Conservation (phyloP, 2,888 invertebrate genomes). For the Chaitophorus viminalis region DNA sequence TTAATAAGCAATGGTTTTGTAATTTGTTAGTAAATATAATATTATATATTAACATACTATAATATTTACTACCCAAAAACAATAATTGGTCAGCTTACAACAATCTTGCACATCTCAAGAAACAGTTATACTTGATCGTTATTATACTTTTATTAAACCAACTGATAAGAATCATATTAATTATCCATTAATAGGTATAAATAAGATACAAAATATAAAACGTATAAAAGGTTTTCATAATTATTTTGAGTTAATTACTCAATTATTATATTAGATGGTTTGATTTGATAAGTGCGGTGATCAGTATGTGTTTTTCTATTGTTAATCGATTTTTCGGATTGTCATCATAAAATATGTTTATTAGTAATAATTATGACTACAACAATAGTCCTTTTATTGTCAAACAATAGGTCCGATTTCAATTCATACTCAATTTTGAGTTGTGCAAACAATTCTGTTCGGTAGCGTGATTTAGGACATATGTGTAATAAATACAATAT, state of each 20-base stretch:
- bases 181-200: background rate
- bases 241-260: background rate
- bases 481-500: conserved; percentile 17
- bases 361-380: conserved; percentile 1
- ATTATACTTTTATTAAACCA: background rate
- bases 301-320: background rate
- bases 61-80: no score
- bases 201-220: background rate
- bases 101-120: no score
- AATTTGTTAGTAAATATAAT: no score
- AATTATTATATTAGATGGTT: background rate
- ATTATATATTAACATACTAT: no score
- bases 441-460: background rate
- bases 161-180: background rate
- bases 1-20: no score
- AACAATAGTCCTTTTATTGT: background rate
- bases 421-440: conserved; percentile 6
- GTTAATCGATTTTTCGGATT: background rate
- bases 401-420: conserved; percentile 19
- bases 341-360: conserved; percentile 18
- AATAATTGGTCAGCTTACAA: no score
- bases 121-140: no score
- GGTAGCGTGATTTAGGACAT: conserved; percentile 8
- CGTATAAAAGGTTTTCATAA: background rate
- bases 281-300: background rate